Conservation (phyloP, 2,888 invertebrate species). For the Schrankia costaestrigalis region DNA sequence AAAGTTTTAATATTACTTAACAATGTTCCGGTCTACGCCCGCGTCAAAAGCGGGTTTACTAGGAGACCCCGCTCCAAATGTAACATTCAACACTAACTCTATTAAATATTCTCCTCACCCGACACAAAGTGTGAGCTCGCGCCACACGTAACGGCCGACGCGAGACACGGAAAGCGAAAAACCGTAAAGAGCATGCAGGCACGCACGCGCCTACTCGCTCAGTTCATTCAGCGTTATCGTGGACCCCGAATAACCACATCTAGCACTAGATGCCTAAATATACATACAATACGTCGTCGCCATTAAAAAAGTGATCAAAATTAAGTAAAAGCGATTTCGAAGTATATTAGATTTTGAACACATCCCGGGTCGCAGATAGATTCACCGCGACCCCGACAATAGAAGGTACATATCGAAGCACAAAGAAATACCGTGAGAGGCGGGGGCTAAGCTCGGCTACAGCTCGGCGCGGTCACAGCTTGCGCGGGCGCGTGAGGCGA, state of each 20-base stretch:
- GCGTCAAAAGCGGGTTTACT: slow-evolving; percentile 50
- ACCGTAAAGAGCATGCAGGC: slow-evolving; percentile 31
- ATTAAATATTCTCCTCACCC: no score
- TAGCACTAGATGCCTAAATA: slow-evolving; percentile 10
- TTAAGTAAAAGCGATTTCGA: not conserved
- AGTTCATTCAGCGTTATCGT: slow-evolving; percentile 25
- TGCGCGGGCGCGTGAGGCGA: slow-evolving; percentile 70
- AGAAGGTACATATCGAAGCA: slow-evolving; percentile 1
- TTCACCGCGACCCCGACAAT: not conserved
- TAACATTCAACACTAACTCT: slow-evolving; percentile 40
- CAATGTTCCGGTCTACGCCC: slow-evolving; percentile 41
- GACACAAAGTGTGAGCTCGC: no score
- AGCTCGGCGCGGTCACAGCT: slow-evolving; percentile 47
- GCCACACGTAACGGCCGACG: no score
- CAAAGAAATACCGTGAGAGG: not conserved
- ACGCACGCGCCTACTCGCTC: no score
- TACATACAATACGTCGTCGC: slow-evolving; percentile 2
- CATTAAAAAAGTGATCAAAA: slow-evolving; percentile 2
- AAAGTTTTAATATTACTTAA: slow-evolving; percentile 43
- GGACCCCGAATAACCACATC: slow-evolving; percentile 22
- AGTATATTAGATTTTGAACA: slow-evolving; percentile 1
- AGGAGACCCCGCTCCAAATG: slow-evolving; percentile 38
- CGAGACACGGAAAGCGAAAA: slow-evolving; percentile 17
- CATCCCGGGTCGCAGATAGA: not conserved
- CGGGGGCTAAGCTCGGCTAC: no score